Base-by-base conservation (phyloP, 92 coral and sea anemone species). In the Anthopleura xanthogrammica region DNA sequence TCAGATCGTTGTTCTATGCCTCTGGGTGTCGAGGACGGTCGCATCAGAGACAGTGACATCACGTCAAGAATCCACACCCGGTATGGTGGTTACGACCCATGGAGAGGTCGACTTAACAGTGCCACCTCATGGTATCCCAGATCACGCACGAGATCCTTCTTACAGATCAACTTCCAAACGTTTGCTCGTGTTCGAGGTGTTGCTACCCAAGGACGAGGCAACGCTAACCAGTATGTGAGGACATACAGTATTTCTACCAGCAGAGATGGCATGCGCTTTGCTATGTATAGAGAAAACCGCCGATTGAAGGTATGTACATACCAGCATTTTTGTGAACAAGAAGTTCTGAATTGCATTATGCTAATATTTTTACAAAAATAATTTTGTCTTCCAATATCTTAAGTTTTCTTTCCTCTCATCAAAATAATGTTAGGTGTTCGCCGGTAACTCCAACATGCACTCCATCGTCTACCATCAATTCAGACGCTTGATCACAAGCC, bases 381-480 rank as follows among this genome's bases (percentile, higher is more conserved):
- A 29, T 29, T 29, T 29, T 29, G 36, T 29, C 36, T 29, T 29
- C 0, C 50, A 78, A 12, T 22, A 58, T 58, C 13, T 58, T 19
- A 64, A 20, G 72, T 46, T 46, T 46, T 29, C 36, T 29, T 46
- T 20, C 46, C 39, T 64, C 29, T 79, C 52, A 12, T 3, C n/a
- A 52, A 9, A 2, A 36, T 29, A 3, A 36, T 70, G 70, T 24
- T 78, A 94, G 98, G 57, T 89, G 14, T 94, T 92, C 79, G 60
- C 16, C 46, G 98, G 92, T 29, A 94, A 94, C 81, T 82, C 92
- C 17, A 91, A 94, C 74, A 87, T 91, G 79, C 89, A 88, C 58
- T 81, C 96, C 46, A 87, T 90, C 17, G 98, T 94, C 36, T 90
- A 85, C 60, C 92, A 94, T 73, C 90, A 88, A 74, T 86, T 94